phyloP scores from a whole-genome alignment of 2,113 vertebrate species.

The Ceyx melanurus region DNA sequence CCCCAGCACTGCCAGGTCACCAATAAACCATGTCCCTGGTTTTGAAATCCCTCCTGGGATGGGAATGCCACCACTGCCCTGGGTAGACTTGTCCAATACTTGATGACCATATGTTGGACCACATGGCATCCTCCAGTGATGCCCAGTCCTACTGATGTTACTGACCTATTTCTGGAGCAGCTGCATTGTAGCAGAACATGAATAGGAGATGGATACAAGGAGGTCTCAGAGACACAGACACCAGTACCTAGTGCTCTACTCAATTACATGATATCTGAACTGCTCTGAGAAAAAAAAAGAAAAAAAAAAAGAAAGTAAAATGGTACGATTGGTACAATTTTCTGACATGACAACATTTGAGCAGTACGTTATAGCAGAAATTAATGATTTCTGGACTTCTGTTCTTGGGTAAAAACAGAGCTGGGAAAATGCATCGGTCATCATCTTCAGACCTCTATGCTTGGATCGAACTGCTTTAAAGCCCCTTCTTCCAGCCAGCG shows the following conservation, averaged over 20 bases:
- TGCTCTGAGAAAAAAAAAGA: not conserved
- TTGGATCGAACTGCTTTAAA: not conserved
- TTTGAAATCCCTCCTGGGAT: not conserved
- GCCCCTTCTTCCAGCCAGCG: not conserved
- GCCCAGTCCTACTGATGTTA: not conserved
- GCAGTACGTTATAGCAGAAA: not conserved
- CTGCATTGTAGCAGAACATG: accelerated
- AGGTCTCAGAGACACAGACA: not conserved
- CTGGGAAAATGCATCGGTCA: not conserved
- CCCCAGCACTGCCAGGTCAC: not conserved
- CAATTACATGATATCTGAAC: accelerated
- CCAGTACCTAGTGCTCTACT: not conserved
- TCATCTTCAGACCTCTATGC: accelerated
- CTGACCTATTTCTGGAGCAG: not conserved
- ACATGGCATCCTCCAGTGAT: not conserved
- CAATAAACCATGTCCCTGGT: not conserved
- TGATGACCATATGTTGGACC: not conserved
- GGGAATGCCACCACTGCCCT: not conserved
- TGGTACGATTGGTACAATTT: accelerated
- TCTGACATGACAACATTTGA: not conserved
- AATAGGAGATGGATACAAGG: not conserved
- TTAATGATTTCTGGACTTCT: not conserved
- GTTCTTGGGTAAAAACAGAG: not conserved
- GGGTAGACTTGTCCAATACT: not conserved
- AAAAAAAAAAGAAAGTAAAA: not conserved